phyloP scores from a whole-genome alignment of 2,888 invertebrate genomes.

The Disparrhopalites patrizii region DNA sequence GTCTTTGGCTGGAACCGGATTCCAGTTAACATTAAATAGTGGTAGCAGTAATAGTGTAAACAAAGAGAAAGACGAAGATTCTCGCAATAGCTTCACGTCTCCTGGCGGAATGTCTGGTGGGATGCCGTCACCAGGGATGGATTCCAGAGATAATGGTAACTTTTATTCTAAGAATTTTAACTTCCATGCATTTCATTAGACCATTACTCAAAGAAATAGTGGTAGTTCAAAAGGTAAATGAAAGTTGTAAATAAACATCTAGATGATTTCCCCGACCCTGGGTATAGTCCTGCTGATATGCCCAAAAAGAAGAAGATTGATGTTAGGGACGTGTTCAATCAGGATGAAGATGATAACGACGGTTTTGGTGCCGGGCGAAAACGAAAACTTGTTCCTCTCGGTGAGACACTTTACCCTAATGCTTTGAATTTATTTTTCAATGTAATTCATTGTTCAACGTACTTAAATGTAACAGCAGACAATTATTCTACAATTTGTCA shows the following conservation, averaged over 20 bases:
- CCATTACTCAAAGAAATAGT: no score
- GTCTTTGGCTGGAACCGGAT: conserved; percentile 35
- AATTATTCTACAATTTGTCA: no score
- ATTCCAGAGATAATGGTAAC: conserved; percentile 32
- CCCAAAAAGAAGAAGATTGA: conserved; percentile 67
- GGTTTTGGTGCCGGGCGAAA: conserved; percentile 60
- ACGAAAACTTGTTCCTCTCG: conserved; percentile 73
- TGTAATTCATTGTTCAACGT: no score
- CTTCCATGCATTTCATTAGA: no score
- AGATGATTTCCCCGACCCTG: conserved; percentile 45
- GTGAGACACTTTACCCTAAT: no score
- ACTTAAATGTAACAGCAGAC: no score
- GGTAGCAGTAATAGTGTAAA: conserved; percentile 14
- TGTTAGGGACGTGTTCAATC: conserved; percentile 79
- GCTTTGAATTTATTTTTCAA: no score
- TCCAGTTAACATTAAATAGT: conserved; percentile 23
- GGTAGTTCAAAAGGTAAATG: no score
- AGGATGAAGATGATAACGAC: conserved; percentile 64
- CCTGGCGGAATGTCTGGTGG: conserved; percentile 27
- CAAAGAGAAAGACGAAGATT: conserved; percentile 37
- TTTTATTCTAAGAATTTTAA: no score
- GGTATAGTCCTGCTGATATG: conserved; percentile 39
- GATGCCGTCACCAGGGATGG: conserved; percentile 37
- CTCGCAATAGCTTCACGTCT: conserved; percentile 45
- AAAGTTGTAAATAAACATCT: no score